These are phyloP conservation scores for Stenodema calcarata DNA, from an alignment of 2,888 invertebrate species.

Conservation along the genomic window DNA sequence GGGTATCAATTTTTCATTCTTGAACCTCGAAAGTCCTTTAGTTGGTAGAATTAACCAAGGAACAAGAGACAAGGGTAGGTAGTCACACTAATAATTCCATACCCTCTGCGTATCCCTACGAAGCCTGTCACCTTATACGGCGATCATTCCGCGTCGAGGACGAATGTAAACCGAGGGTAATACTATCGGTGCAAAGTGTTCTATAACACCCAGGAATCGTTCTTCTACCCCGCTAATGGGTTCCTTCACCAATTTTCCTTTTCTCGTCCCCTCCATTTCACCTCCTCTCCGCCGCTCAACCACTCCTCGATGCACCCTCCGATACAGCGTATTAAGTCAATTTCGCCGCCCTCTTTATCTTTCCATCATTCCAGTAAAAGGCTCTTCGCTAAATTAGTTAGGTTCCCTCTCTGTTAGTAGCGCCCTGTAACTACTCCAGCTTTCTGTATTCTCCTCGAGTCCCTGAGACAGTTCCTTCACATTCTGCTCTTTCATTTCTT, in stretches of 20 bases:
- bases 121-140: neutral
- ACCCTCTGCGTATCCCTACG: too few relatives aligned
- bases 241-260: neutral
- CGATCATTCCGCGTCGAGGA: neutral
- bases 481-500: neutral
- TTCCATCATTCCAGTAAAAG: conserved; percentile 38
- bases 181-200: neutral
- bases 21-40: too few relatives aligned
- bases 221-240: conserved; percentile 3
- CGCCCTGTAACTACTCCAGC: neutral
- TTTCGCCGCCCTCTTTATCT: conserved; percentile 14
- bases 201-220: neutral
- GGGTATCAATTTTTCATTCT: too few relatives aligned
- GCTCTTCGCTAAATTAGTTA: conserved; percentile 24
- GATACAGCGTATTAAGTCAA: conserved; percentile 25
- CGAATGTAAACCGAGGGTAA: conserved; percentile 22
- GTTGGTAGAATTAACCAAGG: too few relatives aligned
- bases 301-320: neutral
- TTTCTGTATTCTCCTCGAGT: neutral
- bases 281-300: neutral
- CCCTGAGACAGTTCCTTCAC: neutral
- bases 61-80: too few relatives aligned
- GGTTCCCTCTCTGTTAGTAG: neutral
- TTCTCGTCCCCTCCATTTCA: neutral
- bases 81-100: too few relatives aligned